Evolutionary conservation across 2,113 vertebrate species (phyloP).

Genomic region (Siniperca knerii): DNA sequence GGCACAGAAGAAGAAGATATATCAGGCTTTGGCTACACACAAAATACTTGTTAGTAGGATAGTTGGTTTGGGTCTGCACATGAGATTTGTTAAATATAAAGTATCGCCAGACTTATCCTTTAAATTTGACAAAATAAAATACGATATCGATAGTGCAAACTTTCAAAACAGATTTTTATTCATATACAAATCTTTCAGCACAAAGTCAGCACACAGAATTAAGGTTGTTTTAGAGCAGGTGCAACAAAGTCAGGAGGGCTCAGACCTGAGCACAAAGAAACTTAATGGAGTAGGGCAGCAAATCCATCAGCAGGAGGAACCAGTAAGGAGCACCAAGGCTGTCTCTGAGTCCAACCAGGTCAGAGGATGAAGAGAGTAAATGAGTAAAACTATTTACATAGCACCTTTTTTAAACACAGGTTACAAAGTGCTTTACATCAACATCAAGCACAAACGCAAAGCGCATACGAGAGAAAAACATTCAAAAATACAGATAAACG

Average conservation of each 20-base stretch:
- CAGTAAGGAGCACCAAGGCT: slow-evolving; percentile 1
- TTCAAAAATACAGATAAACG: no score
- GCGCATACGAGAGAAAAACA: no score
- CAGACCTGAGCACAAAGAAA: slow-evolving; percentile 31
- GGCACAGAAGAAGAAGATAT: not conserved
- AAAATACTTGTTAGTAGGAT: no score
- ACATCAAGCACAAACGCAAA: no score
- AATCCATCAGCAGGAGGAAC: slow-evolving; percentile 42
- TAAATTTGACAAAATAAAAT: not conserved
- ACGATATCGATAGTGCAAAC: not conserved
- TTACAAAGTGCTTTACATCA: no score
- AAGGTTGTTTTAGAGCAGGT: slow-evolving; percentile 16
- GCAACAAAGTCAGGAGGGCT: slow-evolving; percentile 24
- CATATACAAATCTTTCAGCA: not conserved
- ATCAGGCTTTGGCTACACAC: not conserved
- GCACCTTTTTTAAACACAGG: no score
- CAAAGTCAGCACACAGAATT: not conserved
- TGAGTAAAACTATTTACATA: no score
- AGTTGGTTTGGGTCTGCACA: not conserved
- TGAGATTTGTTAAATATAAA: not conserved
- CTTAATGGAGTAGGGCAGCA: slow-evolving; percentile 36
- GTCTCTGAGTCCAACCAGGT: slow-evolving; percentile 44
- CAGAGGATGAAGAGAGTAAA: slow-evolving; percentile 11
- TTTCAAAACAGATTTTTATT: not conserved
- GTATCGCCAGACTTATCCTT: not conserved